A percentile compares a stretch with the other conserved stretches of the same genome.
Evolutionary conservation across 2,888 invertebrate genomes (phyloP).

Genomic region (Caenorhabditis afra): DNA sequence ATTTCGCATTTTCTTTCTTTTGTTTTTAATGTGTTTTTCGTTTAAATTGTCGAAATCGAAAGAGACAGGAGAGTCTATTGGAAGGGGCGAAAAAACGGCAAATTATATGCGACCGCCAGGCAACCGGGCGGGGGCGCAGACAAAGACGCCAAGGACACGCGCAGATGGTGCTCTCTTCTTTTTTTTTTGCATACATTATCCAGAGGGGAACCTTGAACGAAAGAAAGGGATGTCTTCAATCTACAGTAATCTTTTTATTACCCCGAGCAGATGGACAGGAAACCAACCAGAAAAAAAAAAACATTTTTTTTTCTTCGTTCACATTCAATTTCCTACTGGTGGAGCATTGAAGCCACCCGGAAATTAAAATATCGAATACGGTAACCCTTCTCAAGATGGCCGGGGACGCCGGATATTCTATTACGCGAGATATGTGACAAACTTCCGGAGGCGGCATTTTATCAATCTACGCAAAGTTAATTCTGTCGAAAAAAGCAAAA

Average conservation of each 20-base stretch:
- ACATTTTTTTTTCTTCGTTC: too few species aligned
- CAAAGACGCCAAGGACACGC: conserved; percentile 5
- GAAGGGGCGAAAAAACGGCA: not conserved
- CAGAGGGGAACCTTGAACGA: conserved; percentile 4
- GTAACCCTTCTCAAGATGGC: too few species aligned
- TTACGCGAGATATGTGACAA: too few species aligned
- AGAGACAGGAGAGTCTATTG: not conserved
- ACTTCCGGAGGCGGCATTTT: too few species aligned
- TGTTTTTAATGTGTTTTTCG: not conserved
- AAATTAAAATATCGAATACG: too few species aligned
- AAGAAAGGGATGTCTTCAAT: conserved; percentile 5
- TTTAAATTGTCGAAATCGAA: not conserved
- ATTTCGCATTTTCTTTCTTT: too few species aligned
- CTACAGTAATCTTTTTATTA: conserved; percentile 22
- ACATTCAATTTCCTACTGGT: too few species aligned
- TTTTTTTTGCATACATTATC: conserved; percentile 1
- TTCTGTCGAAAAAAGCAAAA: too few species aligned
- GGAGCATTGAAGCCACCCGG: too few species aligned
- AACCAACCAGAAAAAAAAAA: not conserved
- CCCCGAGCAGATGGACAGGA: not conserved
- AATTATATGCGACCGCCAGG: not conserved
- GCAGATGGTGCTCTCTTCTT: conserved; percentile 1
- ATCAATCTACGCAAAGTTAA: too few species aligned
- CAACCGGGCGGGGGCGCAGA: not conserved
- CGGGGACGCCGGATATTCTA: too few species aligned